Evolutionary conservation across 2,113 vertebrate genomes (phyloP).

Genomic region (Syngnathus floridae): DNA sequence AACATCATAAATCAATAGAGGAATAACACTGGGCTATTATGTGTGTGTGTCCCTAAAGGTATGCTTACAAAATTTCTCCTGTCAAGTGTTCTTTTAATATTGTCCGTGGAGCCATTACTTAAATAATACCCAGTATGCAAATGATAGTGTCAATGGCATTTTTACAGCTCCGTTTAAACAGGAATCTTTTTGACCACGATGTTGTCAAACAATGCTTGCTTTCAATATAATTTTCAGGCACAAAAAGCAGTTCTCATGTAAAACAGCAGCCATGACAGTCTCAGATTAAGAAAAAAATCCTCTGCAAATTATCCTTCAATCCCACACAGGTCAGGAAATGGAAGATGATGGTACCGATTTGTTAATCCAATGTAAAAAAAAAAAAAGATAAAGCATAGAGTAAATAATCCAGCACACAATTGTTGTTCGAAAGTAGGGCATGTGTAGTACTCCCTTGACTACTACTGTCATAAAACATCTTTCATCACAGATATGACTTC

Average conservation of each 20-base stretch:
- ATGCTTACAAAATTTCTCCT: no score
- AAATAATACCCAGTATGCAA: no score
- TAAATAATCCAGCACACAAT: constrained; percentile 12
- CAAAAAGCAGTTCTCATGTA: not conserved
- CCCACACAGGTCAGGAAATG: not conserved
- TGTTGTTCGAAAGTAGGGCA: constrained; percentile 25
- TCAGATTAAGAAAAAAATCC: not conserved
- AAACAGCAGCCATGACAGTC: not conserved
- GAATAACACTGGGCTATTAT: no score
- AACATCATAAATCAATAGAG: no score
- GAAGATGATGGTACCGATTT: not conserved
- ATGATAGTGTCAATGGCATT: no score
- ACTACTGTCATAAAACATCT: constrained; percentile 34
- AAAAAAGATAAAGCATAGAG: not conserved
- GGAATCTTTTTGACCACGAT: no score
- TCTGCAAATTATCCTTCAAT: not conserved
- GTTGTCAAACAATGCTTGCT: not conserved
- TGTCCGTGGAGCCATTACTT: no score
- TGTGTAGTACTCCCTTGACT: constrained; percentile 16
- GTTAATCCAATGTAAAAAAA: constrained; percentile 3
- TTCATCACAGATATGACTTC: constrained; percentile 39
- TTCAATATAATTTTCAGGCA: not conserved
- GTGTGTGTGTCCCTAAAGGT: no score
- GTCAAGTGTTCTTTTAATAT: no score
- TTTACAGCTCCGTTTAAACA: no score